Conservation (phyloP, 2,888 invertebrate species). For the Plagiodera versicolora region DNA sequence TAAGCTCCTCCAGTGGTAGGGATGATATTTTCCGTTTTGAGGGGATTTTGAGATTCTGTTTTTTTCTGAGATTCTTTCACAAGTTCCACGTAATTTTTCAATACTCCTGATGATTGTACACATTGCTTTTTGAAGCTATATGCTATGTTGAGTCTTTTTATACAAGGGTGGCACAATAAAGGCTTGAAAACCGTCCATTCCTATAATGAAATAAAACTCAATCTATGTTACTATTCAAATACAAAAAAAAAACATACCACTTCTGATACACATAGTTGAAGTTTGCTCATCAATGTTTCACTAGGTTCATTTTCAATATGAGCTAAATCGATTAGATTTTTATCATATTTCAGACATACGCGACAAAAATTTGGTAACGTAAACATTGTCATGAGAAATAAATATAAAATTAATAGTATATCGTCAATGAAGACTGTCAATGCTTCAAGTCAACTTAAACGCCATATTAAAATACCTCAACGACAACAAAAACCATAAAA, state of each 20-base stretch:
- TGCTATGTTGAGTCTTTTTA: slow-evolving; percentile 48
- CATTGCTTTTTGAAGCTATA: slow-evolving; percentile 52
- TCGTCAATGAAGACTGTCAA: slow-evolving; percentile 42
- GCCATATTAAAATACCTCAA: slow-evolving; percentile 45
- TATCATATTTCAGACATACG: slow-evolving; percentile 50
- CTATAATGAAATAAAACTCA: slow-evolving; percentile 36
- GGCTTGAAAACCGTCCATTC: slow-evolving; percentile 50
- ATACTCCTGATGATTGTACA: slow-evolving; percentile 46
- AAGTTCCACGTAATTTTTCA: slow-evolving; percentile 46
- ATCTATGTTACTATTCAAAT: neutral
- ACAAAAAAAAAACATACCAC: slow-evolving; percentile 47
- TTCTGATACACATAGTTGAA: slow-evolving; percentile 51
- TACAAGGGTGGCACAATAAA: slow-evolving; percentile 49
- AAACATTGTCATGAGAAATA: slow-evolving; percentile 46
- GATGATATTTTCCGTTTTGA: slow-evolving; percentile 30
- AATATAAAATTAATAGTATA: slow-evolving; percentile 33
- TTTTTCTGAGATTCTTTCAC: slow-evolving; percentile 45
- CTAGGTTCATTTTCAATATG: slow-evolving; percentile 49
- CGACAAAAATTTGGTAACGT: slow-evolving; percentile 52
- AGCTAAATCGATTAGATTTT: slow-evolving; percentile 49
- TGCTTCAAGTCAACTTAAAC: slow-evolving; percentile 45
- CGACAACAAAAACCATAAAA: slow-evolving; percentile 20
- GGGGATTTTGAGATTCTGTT: slow-evolving; percentile 36
- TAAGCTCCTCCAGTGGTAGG: slow-evolving; percentile 37
- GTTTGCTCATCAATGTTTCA: slow-evolving; percentile 48